Conservation (phyloP, 2,888 invertebrate genomes). For the Melanchra persicariae region DNA sequence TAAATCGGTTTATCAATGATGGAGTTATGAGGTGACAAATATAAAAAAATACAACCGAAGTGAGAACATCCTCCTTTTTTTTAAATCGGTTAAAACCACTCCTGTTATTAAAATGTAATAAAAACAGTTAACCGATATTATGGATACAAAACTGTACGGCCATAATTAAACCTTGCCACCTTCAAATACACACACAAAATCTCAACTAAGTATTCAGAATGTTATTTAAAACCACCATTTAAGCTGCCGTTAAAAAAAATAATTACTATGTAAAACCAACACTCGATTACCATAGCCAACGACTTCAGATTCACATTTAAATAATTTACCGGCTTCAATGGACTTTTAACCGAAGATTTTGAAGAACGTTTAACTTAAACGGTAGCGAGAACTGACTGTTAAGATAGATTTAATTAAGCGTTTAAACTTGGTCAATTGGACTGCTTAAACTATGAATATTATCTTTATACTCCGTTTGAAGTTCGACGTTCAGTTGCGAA, state of each 20-base stretch:
- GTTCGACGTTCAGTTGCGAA: not conserved
- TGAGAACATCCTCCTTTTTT: too few relatives aligned
- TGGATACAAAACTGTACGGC: too few relatives aligned
- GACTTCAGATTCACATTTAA: constrained; percentile 47
- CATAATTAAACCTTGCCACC: too few relatives aligned
- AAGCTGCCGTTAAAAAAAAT: constrained; percentile 4
- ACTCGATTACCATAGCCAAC: constrained; percentile 39
- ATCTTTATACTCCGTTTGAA: constrained; percentile 3
- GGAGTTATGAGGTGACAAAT: too few relatives aligned
- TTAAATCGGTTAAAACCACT: too few relatives aligned
- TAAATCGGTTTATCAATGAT: too few relatives aligned
- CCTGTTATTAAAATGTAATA: too few relatives aligned
- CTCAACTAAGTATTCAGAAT: not conserved
- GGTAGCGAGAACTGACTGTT: constrained; percentile 26
- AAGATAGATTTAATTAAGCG: constrained; percentile 21
- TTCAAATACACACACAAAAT: too few relatives aligned
- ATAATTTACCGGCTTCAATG: constrained; percentile 31
- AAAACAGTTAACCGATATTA: too few relatives aligned
- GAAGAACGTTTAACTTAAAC: constrained; percentile 25
- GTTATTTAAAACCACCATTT: not conserved
- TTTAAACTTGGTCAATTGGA: constrained; percentile 2
- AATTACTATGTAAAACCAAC: constrained; percentile 31
- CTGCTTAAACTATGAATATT: constrained; percentile 2
- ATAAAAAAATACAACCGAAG: too few relatives aligned
- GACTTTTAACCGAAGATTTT: constrained; percentile 10